Evolutionary conservation across 2,888 invertebrate species (phyloP).

Genomic region (Stegana nigrithorax): DNA sequence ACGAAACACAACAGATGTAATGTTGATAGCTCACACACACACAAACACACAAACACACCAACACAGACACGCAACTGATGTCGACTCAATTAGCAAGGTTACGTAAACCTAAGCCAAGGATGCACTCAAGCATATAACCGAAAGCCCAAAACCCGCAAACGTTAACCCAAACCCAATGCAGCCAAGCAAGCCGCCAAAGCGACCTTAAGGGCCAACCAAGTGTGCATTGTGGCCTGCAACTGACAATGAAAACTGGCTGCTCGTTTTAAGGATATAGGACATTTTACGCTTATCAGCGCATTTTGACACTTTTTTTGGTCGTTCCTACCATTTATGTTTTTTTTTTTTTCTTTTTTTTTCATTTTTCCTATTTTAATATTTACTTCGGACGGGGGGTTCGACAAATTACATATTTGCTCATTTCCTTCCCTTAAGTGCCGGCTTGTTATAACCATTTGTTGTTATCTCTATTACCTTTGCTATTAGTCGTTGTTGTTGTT

Average conservation of each 20-base stretch:
- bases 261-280: slow-evolving; percentile 39
- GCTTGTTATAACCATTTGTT: neutral
- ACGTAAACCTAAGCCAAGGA: slow-evolving; percentile 46
- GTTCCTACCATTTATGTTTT: too few relatives aligned
- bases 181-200: neutral
- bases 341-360: neutral
- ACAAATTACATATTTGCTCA: slow-evolving; percentile 16
- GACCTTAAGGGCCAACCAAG: neutral
- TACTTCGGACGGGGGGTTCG: neutral
- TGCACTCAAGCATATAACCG: slow-evolving; percentile 53
- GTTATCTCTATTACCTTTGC: neutral
- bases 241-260: slow-evolving; percentile 24
- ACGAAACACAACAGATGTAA: slow-evolving; percentile 15
- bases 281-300: slow-evolving; percentile 59
- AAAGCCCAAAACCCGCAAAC: neutral
- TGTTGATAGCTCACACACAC: neutral
- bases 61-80: too few relatives aligned
- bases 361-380: neutral
- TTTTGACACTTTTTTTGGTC: slow-evolving; percentile 37
- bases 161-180: neutral
- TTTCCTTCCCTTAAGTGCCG: slow-evolving; percentile 18
- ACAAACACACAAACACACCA: too few relatives aligned
- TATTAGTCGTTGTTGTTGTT: neutral
- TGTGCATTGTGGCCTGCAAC: neutral
- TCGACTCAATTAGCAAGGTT: slow-evolving; percentile 47